A percentile compares a stretch with the other conserved stretches of the same genome.
phyloP scores from a whole-genome alignment of 2,113 vertebrate genomes.

The Onychorhynchus coronatus region DNA sequence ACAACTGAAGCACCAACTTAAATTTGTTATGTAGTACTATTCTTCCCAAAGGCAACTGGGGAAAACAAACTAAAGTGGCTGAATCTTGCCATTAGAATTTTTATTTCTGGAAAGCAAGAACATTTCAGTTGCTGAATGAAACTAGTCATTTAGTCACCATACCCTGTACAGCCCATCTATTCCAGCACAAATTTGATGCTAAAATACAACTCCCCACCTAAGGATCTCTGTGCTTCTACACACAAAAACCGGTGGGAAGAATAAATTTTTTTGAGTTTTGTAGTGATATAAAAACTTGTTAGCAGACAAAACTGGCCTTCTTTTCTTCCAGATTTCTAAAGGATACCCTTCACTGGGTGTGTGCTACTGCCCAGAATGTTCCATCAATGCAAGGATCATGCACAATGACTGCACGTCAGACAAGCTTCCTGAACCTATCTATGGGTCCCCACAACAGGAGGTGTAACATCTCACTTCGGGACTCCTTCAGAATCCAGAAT shows the following conservation, averaged over 20 bases:
- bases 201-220: neutral
- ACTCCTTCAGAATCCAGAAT: neutral
- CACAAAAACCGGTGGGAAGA: neutral
- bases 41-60: neutral
- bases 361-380: neutral
- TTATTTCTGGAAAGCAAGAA: neutral
- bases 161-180: neutral
- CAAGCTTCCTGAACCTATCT: neutral
- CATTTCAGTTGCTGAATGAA: neutral
- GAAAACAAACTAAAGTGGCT: neutral
- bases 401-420: neutral
- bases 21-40: neutral
- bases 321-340: neutral
- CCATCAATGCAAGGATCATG: neutral
- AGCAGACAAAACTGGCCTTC: neutral
- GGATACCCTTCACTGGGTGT: rapidly evolving
- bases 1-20: neutral
- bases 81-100: neutral
- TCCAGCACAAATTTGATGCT: neutral
- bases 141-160: neutral
- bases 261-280: neutral
- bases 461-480: neutral
- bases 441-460: neutral
- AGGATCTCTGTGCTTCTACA: neutral
- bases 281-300: neutral